Base-by-base conservation (phyloP, 1,140 invertebrate species). In the Plectrocnemia conspersa region DNA sequence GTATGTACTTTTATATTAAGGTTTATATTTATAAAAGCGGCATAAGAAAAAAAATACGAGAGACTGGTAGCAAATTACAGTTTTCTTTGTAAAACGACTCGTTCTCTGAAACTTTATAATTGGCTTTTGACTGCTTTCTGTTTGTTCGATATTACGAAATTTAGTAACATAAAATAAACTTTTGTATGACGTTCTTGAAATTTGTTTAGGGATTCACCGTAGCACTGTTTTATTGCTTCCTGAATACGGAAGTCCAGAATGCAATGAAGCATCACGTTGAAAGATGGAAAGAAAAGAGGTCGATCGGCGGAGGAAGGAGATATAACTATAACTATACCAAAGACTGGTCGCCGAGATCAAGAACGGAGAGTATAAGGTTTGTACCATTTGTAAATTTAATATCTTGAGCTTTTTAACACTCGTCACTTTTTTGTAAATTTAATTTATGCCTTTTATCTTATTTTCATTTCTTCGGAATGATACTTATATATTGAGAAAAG, bases 201-300 rank as follows among this genome's bases (percentile, higher is more conserved):
- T n/a, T n/a, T 33, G 50, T 72, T 27, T 73, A 93, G 88, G 90
- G 91, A 60, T 83, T 93, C 65, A 83, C 84, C 23, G 89, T 93
- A 44, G 87, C 89, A 21, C 68, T 94, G 16, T 86, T 93, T 69
- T 94, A 93, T 74, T 93, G 92, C 72, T 94, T 94, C 71, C 78
- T 93, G 54, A 95, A 94, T 74, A 89, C 86, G 1, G 92, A 95
- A 74, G 93, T 97, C 10, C 84, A 89, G 46, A 89, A 88, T 64
- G 84, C 89, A 0, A 71, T 93, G 52, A 77, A 83, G 42, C 87
- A 93, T 72, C 88, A 90, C 65, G 79, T 88, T 53, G 79, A 82
- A 56, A 78, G 85, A 46, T 93, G 89, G 89, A 84, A 82, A 62
- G 84, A 84, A 11, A 79, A 80, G 11, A 75, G 79, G 32, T 76